phyloP scores from a whole-genome alignment of 2,113 vertebrate species.

The Polypterus bichir region DNA sequence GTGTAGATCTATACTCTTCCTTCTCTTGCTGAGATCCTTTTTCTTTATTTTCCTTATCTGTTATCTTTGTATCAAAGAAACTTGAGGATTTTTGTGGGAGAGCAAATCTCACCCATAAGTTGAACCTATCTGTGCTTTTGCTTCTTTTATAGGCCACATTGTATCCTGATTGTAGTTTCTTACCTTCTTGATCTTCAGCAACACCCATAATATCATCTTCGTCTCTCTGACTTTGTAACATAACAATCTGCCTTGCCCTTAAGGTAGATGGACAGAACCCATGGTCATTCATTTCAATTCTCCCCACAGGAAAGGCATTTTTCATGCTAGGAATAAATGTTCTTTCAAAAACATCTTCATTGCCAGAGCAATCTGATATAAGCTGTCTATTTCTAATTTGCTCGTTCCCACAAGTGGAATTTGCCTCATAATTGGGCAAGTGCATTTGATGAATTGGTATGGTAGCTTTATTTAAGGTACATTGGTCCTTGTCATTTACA shows the following conservation, averaged over 20 bases:
- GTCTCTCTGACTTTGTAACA: constrained; percentile 8
- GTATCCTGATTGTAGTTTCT: constrained; percentile 26
- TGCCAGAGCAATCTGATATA: constrained; percentile 39
- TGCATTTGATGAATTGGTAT: constrained; percentile 2
- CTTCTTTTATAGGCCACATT: constrained; percentile 38
- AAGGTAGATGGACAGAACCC: constrained; percentile 11
- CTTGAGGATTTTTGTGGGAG: constrained; percentile 67
- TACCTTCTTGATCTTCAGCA: constrained; percentile 19
- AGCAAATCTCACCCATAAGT: constrained; percentile 52
- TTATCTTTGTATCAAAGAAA: constrained; percentile 59
- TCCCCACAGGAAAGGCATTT: constrained; percentile 26
- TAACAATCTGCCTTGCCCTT: constrained; percentile 13
- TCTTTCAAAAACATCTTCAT: constrained; percentile 47
- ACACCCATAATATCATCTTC: constrained; percentile 19
- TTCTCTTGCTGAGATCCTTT: constrained; percentile 34
- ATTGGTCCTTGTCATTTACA: constrained; percentile 22
- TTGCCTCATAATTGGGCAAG: constrained; percentile 6
- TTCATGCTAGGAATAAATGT: constrained; percentile 37
- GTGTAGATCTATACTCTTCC: constrained; percentile 40
- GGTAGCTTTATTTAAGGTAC: constrained; percentile 16
- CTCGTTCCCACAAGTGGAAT: constrained; percentile 12
- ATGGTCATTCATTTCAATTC: constrained; percentile 11
- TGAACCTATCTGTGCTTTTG: constrained; percentile 53
- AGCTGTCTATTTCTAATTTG: constrained; percentile 18
- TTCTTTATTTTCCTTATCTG: constrained; percentile 49